A percentile compares a stretch with the other conserved stretches of the same genome.
phyloP scores from a whole-genome alignment of 2,797 vertebrate genomes.

The Sphenodon punctatus region DNA sequence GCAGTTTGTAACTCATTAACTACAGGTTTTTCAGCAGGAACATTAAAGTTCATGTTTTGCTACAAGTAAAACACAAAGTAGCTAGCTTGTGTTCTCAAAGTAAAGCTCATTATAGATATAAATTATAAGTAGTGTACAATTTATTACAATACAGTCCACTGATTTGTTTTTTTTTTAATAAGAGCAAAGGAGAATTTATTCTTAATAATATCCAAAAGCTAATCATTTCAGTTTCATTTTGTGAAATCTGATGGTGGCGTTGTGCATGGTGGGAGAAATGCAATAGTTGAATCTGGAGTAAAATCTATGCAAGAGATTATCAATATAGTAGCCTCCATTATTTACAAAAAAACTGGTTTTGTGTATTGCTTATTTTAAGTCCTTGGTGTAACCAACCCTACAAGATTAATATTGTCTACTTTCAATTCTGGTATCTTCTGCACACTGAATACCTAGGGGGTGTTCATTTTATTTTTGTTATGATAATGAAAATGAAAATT shows the following conservation, averaged over 20 bases:
- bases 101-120: no score
- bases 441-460: neutral
- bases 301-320: neutral
- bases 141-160: no score
- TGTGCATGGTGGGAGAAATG: no score
- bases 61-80: neutral
- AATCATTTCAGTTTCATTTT: neutral
- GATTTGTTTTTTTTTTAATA: no score
- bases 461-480: no score
- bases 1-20: neutral
- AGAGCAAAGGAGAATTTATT: neutral
- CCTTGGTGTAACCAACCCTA: neutral
- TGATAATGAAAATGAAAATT: no score
- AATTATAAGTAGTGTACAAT: no score
- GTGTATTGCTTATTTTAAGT: neutral
- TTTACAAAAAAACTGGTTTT: neutral
- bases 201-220: neutral
- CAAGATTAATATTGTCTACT: neutral
- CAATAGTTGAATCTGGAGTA: neutral
- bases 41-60: neutral
- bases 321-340: neutral
- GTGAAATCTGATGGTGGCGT: neutral
- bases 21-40: neutral
- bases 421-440: neutral
- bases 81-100: neutral